A percentile compares a stretch with the other conserved stretches of the same genome.
Evolutionary conservation across 2,888 invertebrate genomes (phyloP).

Genomic region (Harpalus rufipes): DNA sequence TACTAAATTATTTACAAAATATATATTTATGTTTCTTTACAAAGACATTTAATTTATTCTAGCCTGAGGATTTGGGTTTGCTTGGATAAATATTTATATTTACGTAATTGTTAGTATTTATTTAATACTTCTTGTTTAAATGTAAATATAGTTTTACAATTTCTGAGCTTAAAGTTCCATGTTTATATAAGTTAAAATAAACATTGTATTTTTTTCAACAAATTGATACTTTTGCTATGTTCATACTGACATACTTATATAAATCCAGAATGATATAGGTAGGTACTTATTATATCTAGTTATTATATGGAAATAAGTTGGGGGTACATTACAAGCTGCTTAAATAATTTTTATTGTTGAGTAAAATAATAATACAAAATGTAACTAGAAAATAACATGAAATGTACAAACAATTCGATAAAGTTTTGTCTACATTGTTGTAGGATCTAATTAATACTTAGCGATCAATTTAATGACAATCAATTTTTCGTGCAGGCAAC

Average conservation of each 20-base stretch:
- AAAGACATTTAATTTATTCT: neutral
- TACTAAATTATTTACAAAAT: too few relatives aligned
- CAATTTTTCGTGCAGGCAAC: too few relatives aligned
- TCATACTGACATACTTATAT: neutral
- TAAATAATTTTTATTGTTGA: too few relatives aligned
- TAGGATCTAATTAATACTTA: too few relatives aligned
- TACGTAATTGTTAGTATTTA: neutral
- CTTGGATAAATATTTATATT: constrained; percentile 3
- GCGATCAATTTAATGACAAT: too few relatives aligned
- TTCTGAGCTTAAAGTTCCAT: neutral
- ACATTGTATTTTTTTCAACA: neutral
- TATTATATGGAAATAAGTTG: too few relatives aligned
- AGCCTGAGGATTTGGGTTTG: neutral
- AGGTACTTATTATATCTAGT: neutral
- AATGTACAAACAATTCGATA: too few relatives aligned
- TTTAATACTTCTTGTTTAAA: neutral
- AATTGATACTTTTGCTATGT: constrained; percentile 8
- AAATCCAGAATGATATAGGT: neutral
- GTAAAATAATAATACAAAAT: too few relatives aligned
- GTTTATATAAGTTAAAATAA: neutral
- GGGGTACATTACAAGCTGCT: too few relatives aligned
- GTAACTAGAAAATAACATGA: too few relatives aligned
- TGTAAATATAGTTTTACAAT: too few relatives aligned
- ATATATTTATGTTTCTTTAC: constrained; percentile 6
- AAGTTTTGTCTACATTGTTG: too few relatives aligned